Conservation (phyloP, 2,113 vertebrate genomes). For the Pomatorhinus ruficollis region DNA sequence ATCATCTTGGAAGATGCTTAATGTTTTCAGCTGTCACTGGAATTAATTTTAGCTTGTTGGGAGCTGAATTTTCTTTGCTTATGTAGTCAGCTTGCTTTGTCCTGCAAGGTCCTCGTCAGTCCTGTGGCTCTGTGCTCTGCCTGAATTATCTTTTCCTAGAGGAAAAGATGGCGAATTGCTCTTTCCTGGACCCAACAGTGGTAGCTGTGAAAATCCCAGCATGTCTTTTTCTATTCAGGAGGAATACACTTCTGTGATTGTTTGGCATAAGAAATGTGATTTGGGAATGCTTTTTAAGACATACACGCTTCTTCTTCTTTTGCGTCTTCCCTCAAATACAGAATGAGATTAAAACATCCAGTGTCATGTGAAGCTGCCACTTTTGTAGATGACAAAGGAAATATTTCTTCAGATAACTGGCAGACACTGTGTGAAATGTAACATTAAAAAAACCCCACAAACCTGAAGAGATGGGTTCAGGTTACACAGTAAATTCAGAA, state of each 20-base stretch:
- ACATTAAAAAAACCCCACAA: neutral
- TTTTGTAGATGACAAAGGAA: neutral
- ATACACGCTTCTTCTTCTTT: neutral
- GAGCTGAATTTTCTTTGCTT: neutral
- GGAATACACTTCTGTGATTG: neutral
- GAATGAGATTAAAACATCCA: neutral
- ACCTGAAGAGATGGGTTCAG: neutral
- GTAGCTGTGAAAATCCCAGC: neutral
- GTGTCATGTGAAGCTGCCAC: neutral
- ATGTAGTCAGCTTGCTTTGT: rapidly evolving
- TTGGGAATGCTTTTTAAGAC: neutral
- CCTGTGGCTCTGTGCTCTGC: neutral
- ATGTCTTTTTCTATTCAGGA: neutral
- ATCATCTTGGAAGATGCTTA: neutral
- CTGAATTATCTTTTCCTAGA: neutral
- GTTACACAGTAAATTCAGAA: neutral
- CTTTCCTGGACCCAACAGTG: neutral
- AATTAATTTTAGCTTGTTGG: neutral
- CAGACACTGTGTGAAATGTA: neutral
- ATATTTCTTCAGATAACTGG: neutral
- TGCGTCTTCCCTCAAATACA: neutral
- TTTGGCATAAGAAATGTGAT: neutral
- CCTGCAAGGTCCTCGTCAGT: rapidly evolving
- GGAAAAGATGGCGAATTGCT: neutral
- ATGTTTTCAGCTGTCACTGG: neutral